Conservation (phyloP, 2,888 invertebrate species). For the Lingula anatina region DNA sequence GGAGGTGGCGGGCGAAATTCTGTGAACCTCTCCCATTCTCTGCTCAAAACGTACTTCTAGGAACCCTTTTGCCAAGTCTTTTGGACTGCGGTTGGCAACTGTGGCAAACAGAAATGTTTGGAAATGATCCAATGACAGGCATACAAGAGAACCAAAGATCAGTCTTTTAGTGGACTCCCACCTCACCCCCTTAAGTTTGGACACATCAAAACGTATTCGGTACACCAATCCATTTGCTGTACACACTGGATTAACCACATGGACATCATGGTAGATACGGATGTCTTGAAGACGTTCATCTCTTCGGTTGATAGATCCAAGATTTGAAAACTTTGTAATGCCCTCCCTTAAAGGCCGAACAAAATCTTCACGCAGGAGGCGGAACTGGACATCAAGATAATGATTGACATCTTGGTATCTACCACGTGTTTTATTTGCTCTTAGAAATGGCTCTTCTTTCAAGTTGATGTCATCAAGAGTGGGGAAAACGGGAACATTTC, state of each 20-base stretch:
- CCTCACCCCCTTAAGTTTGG: constrained; percentile 10
- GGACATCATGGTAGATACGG: constrained; percentile 25
- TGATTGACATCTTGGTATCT: constrained; percentile 62
- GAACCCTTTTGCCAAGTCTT: constrained; percentile 30
- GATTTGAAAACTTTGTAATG: constrained; percentile 56
- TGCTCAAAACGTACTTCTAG: constrained; percentile 20
- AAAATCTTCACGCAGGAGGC: constrained; percentile 75
- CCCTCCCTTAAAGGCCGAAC: constrained; percentile 68
- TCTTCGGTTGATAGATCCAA: constrained; percentile 7
- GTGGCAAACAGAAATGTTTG: constrained; percentile 64
- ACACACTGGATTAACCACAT: constrained; percentile 18
- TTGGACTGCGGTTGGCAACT: constrained; percentile 60
- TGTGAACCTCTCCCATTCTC: constrained; percentile 30
- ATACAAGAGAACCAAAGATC: constrained; percentile 67
- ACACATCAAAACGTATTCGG: constrained; percentile 14
- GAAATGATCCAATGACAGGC: constrained; percentile 67
- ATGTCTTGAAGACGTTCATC: constrained; percentile 13
- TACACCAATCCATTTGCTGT: constrained; percentile 19
- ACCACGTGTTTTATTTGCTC: constrained; percentile 62
- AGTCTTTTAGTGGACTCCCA: constrained; percentile 59
- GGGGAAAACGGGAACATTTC: constrained; percentile 46
- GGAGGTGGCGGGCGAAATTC: constrained; percentile 34
- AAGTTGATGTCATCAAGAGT: constrained; percentile 38
- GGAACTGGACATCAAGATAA: constrained; percentile 75
- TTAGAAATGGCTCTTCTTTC: constrained; percentile 52